phyloP scores from a whole-genome alignment of 2,888 invertebrate species.

The Geotrupes spiniger region DNA sequence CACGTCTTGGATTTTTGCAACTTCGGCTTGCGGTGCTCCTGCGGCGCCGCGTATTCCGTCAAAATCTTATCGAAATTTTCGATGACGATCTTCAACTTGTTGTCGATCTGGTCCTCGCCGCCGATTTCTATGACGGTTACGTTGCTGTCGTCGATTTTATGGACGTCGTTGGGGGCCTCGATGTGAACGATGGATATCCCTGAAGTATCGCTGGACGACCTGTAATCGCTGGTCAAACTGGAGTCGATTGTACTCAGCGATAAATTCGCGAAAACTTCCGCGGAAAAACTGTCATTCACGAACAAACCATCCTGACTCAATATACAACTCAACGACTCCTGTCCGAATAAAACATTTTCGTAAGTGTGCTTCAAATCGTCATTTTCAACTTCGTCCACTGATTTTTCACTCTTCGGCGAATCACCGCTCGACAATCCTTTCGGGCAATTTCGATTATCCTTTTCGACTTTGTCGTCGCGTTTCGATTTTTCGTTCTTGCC shows the following conservation, averaged over 20 bases:
- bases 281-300: constrained; percentile 7
- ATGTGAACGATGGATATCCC: not conserved
- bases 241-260: not conserved
- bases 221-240: not conserved
- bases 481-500: constrained; percentile 18
- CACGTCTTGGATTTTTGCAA: constrained; percentile 69
- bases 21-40: constrained; percentile 53
- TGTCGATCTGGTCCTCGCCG: constrained; percentile 29
- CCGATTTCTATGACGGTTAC: constrained; percentile 49
- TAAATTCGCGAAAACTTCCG: constrained; percentile 17
- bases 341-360: constrained; percentile 34
- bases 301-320: not conserved
- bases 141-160: constrained; percentile 48
- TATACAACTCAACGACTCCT: not conserved
- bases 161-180: constrained; percentile 2
- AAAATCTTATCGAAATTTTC: constrained; percentile 57
- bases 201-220: not conserved
- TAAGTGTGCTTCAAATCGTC: constrained; percentile 29
- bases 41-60: constrained; percentile 46
- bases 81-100: constrained; percentile 52
- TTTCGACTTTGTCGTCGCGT: constrained; percentile 2
- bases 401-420: not conserved
- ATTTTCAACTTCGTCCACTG: not conserved
- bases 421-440: constrained; percentile 3
- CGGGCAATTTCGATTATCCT: constrained; percentile 12